A percentile compares a stretch with the other conserved stretches of the same genome.
Conservation (phyloP, 2,888 invertebrate species). For the Cheilosia urbana region DNA sequence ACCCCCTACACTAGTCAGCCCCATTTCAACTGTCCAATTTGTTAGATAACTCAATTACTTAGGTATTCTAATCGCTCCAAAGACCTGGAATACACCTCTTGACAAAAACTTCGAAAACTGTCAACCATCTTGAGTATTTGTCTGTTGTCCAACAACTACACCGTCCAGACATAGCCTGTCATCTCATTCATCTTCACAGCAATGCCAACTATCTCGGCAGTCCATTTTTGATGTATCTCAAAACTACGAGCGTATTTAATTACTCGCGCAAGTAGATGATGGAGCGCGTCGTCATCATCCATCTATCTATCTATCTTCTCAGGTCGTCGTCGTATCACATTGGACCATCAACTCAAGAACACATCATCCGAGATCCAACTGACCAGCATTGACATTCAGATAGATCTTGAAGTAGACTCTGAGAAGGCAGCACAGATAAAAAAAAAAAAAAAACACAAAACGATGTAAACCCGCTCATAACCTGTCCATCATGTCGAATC, state of each 20-base stretch:
- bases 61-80: constrained; percentile 22
- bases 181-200: constrained; percentile 54
- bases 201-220: constrained; percentile 61
- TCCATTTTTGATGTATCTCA: constrained; percentile 55
- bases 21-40: constrained; percentile 34
- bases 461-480: constrained; percentile 65
- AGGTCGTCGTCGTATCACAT: constrained; percentile 49
- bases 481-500: constrained; percentile 74
- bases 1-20: background rate
- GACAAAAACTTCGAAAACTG: constrained; percentile 51
- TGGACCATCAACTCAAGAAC: constrained; percentile 67
- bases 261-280: constrained; percentile 59
- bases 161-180: constrained; percentile 23
- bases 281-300: constrained; percentile 14
- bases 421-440: constrained; percentile 20
- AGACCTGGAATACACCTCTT: constrained; percentile 30
- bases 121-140: constrained; percentile 49
- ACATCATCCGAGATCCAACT: constrained; percentile 52
- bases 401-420: constrained; percentile 60
- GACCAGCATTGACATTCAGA: constrained; percentile 73
- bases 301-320: constrained; percentile 41
- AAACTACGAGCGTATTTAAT: constrained; percentile 63
- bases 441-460: constrained; percentile 31
- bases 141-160: constrained; percentile 38
- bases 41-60: constrained; percentile 58